Evolutionary conservation across 1,140 invertebrate species (phyloP).

Genomic region (Drusus annulatus): DNA sequence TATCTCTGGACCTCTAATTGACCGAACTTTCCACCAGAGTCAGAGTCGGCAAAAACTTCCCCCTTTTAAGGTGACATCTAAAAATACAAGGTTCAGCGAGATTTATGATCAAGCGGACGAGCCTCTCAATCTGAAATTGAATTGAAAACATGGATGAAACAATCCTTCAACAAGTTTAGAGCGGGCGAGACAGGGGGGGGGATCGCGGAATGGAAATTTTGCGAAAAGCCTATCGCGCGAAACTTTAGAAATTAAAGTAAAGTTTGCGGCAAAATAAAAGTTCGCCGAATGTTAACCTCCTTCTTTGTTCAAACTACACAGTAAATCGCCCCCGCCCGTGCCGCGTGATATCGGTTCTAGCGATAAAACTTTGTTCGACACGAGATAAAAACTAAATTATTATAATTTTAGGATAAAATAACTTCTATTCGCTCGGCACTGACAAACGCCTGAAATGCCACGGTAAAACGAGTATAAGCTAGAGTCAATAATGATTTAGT

Average conservation of each 20-base stretch:
- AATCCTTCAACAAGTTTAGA: conserved; percentile 24
- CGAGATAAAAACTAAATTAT: conserved; percentile 31
- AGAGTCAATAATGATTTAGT: too few species aligned
- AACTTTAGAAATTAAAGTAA: conserved; percentile 33
- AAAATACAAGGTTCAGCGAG: neutral
- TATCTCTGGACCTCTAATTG: conserved; percentile 3
- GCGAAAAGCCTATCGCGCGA: conserved; percentile 9
- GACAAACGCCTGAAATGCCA: too few species aligned
- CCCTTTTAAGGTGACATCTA: neutral
- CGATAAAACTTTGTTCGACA: conserved; percentile 37
- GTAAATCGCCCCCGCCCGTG: conserved; percentile 24
- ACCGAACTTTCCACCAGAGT: neutral
- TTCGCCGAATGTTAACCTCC: conserved; percentile 39
- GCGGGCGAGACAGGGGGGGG: neutral
- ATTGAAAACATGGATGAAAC: conserved; percentile 9
- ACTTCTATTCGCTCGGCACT: neutral
- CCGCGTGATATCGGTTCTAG: conserved; percentile 18
- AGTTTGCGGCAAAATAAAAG: conserved; percentile 44
- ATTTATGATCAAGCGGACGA: neutral
- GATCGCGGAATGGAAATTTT: neutral
- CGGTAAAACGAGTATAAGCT: too few species aligned
- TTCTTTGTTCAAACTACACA: conserved; percentile 19
- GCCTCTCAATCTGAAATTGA: neutral
- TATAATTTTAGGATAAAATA: neutral
- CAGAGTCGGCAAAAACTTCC: neutral